Conservation (phyloP, 2,113 vertebrate genomes). For the Willisornis vidua region DNA sequence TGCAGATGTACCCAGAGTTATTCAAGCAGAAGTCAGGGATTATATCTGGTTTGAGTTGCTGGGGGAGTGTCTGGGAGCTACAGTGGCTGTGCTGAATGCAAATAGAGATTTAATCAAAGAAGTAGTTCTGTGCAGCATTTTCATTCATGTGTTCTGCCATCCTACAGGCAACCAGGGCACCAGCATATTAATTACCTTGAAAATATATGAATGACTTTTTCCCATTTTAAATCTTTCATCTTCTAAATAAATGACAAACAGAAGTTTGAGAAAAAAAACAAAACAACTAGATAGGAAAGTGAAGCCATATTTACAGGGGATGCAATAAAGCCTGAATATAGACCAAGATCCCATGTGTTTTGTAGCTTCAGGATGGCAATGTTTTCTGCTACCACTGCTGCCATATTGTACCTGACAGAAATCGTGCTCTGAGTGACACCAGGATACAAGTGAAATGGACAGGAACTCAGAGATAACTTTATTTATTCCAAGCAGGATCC, state of each 20-base stretch:
- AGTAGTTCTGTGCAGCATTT: background rate
- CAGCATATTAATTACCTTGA: background rate
- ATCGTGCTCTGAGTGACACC: background rate
- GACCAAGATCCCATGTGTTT: background rate
- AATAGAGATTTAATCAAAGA: background rate
- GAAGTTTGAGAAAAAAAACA: too few relatives aligned
- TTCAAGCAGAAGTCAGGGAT: background rate
- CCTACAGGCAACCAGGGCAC: background rate
- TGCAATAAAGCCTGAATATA: background rate
- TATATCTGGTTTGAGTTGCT: rapidly evolving
- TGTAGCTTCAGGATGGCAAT: background rate
- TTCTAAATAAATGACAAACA: background rate
- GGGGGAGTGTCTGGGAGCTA: background rate
- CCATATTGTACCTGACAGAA: background rate
- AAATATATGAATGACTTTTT: background rate
- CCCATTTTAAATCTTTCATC: background rate
- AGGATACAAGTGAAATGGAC: background rate
- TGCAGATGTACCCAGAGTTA: background rate
- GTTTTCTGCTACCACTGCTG: background rate
- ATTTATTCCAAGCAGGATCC: background rate
- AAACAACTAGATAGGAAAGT: background rate
- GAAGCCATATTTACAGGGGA: background rate
- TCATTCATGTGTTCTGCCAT: background rate
- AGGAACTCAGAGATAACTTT: background rate
- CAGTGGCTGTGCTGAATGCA: background rate